Percentiles rank a stretch among this genome's conserved stretches.
phyloP scores from a whole-genome alignment of 2,888 invertebrate genomes.

The Drosophila mayaguana region DNA sequence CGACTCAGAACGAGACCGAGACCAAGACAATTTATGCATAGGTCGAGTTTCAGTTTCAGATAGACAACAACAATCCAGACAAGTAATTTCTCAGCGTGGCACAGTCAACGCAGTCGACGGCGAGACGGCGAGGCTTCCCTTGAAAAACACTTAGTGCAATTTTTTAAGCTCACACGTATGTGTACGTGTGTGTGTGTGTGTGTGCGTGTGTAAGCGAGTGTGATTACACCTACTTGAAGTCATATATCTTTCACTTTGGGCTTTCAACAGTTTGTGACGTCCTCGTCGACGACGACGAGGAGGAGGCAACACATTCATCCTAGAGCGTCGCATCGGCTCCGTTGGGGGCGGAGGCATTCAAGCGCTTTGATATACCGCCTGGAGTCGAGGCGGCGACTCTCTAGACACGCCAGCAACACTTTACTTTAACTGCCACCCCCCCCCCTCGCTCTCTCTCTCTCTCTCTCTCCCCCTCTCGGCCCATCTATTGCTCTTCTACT shows the following conservation, averaged over 20 bases:
- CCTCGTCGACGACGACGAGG: constrained; percentile 50
- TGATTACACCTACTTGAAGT: constrained; percentile 79
- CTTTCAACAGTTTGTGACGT: constrained; percentile 81
- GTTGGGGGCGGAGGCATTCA: constrained; percentile 59
- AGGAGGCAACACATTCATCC: constrained; percentile 57
- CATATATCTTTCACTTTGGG: constrained; percentile 81
- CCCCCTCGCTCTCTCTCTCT: not conserved
- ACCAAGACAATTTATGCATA: constrained; percentile 71
- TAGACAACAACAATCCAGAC: constrained; percentile 34
- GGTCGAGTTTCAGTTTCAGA: constrained; percentile 56
- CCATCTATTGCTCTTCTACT: not conserved
- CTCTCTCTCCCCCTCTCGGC: not conserved
- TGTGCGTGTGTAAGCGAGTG: constrained; percentile 49
- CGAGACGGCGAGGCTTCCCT: constrained; percentile 53
- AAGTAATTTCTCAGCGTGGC: constrained; percentile 69
- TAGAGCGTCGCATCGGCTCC: constrained; percentile 4
- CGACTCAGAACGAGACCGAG: constrained; percentile 36
- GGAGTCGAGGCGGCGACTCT: constrained; percentile 53
- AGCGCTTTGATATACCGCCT: constrained; percentile 76
- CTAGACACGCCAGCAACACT: constrained; percentile 70
- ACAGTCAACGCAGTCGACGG: constrained; percentile 41
- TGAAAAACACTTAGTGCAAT: constrained; percentile 74
- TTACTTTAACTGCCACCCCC: constrained; percentile 12
- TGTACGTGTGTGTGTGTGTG: constrained; percentile 40
- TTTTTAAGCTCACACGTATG: constrained; percentile 54